Base-by-base conservation (phyloP, 2,113 vertebrate genomes). In the Empidonax alnorum region DNA sequence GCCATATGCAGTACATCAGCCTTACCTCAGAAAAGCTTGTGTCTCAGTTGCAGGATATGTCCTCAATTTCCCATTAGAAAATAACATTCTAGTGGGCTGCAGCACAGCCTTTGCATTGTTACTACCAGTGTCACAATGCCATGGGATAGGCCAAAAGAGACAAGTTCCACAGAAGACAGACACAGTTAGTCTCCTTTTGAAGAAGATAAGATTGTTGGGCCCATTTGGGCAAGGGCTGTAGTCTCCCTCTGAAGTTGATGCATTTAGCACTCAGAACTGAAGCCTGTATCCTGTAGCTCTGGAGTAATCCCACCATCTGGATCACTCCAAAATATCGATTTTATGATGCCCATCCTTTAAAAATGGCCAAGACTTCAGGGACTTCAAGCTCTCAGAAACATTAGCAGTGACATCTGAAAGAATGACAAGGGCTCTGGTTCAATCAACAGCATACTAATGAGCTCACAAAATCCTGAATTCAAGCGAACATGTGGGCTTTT, bases 161-260 rank as follows among this genome's bases (percentile, higher is more conserved):
- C 22, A 58, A 28, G 23, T 28, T 27, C 20, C 17, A 50, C 11
- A 15, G 16, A 28, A 31, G 23, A 28, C 5, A 72, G 31, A 50
- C 4, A 47, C 9, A 35, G 39, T 25, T 33, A 68, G 31, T 19
- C 24, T 59, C 11, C 37, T 75, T 25, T 37, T 41, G 35, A 78
- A 73, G 22, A 58, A 53, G 21, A 31, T 4, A n/a, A 50, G 15
- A 10, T 14, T 31, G 13, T 1, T 65, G 30, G 27, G 9, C 4
- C 16, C 22, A 15, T 33, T 53, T 72, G 58, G 47, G 23, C 21
- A 83, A 46, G 18, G 35, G 19, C 16, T 9, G 6, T 15, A 30
- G 4, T 59, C 2, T 68, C 3, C 42, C 2, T 3, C 35, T 35
- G 15, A 31, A 61, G 31, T 0, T 4, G 25, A 23, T 49, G 14